Conservation (phyloP, 2,888 invertebrate genomes). For the Fragum whitleyi region DNA sequence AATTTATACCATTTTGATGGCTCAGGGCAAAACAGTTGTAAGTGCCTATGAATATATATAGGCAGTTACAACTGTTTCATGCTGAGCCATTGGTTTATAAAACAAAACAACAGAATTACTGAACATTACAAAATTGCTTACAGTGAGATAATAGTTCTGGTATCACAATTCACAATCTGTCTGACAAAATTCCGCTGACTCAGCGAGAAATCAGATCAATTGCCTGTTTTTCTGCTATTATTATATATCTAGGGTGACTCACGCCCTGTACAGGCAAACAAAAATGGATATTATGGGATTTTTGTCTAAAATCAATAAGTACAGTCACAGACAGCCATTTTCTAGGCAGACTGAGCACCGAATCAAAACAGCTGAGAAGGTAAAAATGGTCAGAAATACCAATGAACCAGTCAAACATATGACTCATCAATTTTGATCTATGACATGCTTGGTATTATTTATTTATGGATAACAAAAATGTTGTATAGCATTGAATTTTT, state of each 20-base stretch:
- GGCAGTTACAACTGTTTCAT: too few species aligned
- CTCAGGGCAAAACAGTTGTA: too few species aligned
- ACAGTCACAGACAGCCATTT: slow-evolving; percentile 6
- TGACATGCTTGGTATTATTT: too few species aligned
- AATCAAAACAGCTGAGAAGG: slow-evolving; percentile 7
- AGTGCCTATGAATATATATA: too few species aligned
- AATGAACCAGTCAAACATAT: slow-evolving; percentile 7
- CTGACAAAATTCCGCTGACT: slow-evolving; percentile 22
- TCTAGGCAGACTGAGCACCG: neutral
- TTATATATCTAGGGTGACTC: slow-evolving; percentile 3
- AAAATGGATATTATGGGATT: slow-evolving; percentile 3
- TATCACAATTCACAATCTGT: neutral
- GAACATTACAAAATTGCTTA: neutral
- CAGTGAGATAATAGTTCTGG: neutral
- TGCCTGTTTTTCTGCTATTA: slow-evolving; percentile 12
- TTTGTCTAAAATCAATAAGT: slow-evolving; percentile 20
- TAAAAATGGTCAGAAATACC: slow-evolving; percentile 3
- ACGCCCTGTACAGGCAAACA: slow-evolving; percentile 1
- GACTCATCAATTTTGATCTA: too few species aligned
- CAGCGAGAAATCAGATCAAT: slow-evolving; percentile 20
- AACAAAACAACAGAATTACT: neutral
- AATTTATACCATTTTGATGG: too few species aligned
- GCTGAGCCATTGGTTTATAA: too few species aligned
- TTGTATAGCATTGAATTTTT: too few species aligned
- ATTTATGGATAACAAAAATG: too few species aligned